Evolutionary conservation across 2,113 vertebrate species (phyloP).

Genomic region (Sphaerodactylus townsendi): DNA sequence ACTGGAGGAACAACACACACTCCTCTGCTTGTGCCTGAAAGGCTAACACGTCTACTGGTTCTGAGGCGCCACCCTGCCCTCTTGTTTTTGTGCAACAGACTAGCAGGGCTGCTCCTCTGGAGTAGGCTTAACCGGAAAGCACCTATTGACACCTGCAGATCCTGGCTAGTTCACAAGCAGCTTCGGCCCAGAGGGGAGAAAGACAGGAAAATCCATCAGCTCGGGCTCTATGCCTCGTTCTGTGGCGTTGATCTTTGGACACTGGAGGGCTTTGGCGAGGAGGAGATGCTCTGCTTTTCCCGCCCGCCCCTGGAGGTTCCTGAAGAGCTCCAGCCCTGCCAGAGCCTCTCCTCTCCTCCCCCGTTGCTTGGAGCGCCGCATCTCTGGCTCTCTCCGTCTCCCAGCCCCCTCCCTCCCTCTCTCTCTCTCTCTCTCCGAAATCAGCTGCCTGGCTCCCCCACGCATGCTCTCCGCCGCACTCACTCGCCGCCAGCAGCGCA

Average conservation of each 20-base stretch:
- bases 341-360: neutral
- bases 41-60: neutral
- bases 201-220: neutral
- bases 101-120: neutral
- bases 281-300: too few relatives aligned
- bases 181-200: neutral
- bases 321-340: neutral
- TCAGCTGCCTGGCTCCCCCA: conserved; percentile 10
- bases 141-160: neutral
- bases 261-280: neutral
- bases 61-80: neutral
- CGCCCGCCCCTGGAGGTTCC: neutral
- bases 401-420: neutral
- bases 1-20: neutral
- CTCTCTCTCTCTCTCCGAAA: neutral
- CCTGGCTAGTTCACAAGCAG: neutral
- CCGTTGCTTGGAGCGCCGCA: neutral
- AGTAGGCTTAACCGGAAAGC: neutral
- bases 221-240: neutral
- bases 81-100: neutral
- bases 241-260: neutral
- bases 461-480: conserved; percentile 26
- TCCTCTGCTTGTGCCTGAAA: neutral
- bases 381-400: neutral
- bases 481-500: conserved; percentile 23